Evolutionary conservation across 2,113 vertebrate genomes (phyloP).

Genomic region (Neogobius melanostomus): DNA sequence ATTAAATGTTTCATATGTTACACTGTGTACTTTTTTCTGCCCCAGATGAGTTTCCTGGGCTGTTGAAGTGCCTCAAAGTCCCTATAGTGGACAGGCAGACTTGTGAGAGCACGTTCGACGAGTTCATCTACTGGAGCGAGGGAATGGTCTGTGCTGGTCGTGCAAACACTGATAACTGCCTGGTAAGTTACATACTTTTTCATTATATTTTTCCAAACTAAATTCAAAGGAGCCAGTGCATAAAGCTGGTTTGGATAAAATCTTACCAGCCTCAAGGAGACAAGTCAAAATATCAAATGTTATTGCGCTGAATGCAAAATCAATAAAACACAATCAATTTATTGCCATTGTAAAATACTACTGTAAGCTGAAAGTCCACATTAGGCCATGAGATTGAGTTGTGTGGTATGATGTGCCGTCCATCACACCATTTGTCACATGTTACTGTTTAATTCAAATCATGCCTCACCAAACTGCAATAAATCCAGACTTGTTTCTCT

Average conservation of each 20-base stretch:
- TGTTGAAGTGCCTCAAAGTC: slow-evolving; percentile 58
- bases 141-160: slow-evolving; percentile 61
- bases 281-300: no score
- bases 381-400: no score
- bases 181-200: slow-evolving; percentile 44
- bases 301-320: no score
- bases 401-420: no score
- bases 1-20: background rate
- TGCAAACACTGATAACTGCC: slow-evolving; percentile 57
- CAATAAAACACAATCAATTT: no score
- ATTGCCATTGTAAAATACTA: no score
- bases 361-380: no score
- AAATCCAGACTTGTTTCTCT: no score
- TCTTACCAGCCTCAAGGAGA: background rate
- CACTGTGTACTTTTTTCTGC: background rate
- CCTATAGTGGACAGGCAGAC: slow-evolving; percentile 52
- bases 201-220: background rate
- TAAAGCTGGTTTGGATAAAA: background rate
- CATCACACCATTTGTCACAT: no score
- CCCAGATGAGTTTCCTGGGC: slow-evolving; percentile 23
- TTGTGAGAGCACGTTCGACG: slow-evolving; percentile 46
- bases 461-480: no score
- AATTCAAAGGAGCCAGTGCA: background rate
- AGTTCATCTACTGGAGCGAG: slow-evolving; percentile 35
- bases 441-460: no score